Evolutionary conservation across 2,113 vertebrate genomes (phyloP).

Genomic region (Thoracochromis brauschi): DNA sequence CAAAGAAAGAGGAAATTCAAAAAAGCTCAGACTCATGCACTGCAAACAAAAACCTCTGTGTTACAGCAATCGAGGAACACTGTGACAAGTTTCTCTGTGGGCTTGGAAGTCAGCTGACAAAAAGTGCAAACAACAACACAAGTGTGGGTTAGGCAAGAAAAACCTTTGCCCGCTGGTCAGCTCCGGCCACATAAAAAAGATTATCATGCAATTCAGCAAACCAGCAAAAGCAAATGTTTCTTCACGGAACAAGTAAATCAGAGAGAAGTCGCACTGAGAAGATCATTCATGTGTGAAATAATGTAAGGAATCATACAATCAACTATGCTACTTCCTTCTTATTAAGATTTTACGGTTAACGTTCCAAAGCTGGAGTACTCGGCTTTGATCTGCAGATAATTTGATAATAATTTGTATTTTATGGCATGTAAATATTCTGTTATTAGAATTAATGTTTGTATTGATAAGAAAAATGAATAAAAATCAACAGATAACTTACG

Average conservation of each 20-base stretch:
- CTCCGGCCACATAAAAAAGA: neutral
- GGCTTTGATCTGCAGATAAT: neutral
- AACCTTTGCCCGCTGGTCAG: slow-evolving; percentile 48
- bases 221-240: neutral
- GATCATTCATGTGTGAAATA: neutral
- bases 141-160: slow-evolving; percentile 42
- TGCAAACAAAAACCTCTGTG: slow-evolving; percentile 15
- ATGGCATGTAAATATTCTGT: neutral
- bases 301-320: neutral
- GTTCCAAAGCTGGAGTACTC: neutral
- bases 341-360: neutral
- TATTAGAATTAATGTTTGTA: neutral
- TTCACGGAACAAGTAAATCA: neutral
- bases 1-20: neutral
- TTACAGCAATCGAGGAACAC: neutral
- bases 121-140: slow-evolving; percentile 41
- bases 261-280: neutral
- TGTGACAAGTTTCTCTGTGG: neutral
- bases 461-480: neutral
- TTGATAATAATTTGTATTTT: neutral
- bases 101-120: neutral
- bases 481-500: neutral
- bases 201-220: neutral
- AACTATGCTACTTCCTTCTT: neutral
- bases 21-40: neutral